Base-by-base conservation (phyloP, 1,140 invertebrate species). In the Monomorium pharaonis region DNA sequence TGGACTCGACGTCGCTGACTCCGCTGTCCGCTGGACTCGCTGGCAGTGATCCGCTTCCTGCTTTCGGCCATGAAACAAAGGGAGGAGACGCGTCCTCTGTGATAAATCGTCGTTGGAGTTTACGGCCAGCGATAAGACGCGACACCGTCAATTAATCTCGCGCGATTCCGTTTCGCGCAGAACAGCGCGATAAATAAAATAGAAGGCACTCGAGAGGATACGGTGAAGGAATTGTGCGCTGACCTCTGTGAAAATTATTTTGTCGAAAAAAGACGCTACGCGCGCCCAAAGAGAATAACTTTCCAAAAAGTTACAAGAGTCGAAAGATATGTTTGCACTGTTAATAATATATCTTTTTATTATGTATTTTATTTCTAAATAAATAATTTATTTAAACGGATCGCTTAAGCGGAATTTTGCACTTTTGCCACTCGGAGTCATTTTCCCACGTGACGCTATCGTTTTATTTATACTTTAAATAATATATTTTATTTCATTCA, bases 11-110 rank as follows among this genome's bases (percentile, higher is more conserved):
- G 95, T 99, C 98, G 58, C 98, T 99, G 18, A 99, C 98, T 81
- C 99, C 99, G 92, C 98, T 99, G 96, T 99, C 98, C 16, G 99
- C 98, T 77, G 99, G 99, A 95, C 98, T 99, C 44, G 98, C 98
- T 86, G 99, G 99, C 93, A 99, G 96, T 92, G 98, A 99, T 95
- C 98, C 98, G 91, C 94, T 94, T 94, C 95, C 94, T 95, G 89
- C 60, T 85, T 77, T 24, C 24, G 54, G 24, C 62, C 63, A 84
- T 89, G 70, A 65, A 65, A 90, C 85, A 86, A 62, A 86, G 27
- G 27, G 49, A 83, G 16, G 42, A 72, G 47, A 83, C 65, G 37
- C 37, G 51, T 83, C 42, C 37, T 72, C 78, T 69, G 67, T 83
- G 67, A 83, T 83, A 83, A 83, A 74, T 83, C 51, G 37, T 3